Evolutionary conservation across 2,888 invertebrate genomes (phyloP).

Genomic region (Frankliniella fusca): DNA sequence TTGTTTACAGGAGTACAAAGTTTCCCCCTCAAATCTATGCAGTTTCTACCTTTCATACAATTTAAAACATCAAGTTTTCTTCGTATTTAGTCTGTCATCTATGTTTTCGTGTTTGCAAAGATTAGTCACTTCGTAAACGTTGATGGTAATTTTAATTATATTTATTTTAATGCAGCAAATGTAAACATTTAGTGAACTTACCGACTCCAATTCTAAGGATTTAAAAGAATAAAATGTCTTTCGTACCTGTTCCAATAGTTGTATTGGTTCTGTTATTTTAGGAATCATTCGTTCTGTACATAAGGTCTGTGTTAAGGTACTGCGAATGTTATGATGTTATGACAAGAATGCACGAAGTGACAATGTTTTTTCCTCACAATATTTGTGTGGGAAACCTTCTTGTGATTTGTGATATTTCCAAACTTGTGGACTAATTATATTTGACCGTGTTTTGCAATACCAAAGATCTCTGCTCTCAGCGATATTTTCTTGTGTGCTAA

Average conservation of each 20-base stretch:
- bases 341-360: conserved; percentile 14
- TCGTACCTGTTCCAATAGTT: conserved; percentile 32
- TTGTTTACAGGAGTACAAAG: conserved; percentile 2
- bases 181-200: background rate
- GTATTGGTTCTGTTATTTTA: conserved; percentile 23
- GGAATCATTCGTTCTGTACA: conserved; percentile 30
- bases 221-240: conserved; percentile 32
- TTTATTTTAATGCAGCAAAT: conserved; percentile 15
- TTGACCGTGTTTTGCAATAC: conserved; percentile 23
- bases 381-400: conserved; percentile 15
- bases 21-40: background rate
- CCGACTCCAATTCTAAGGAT: background rate
- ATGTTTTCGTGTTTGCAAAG: conserved; percentile 18
- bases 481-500: background rate
- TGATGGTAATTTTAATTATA: conserved; percentile 9
- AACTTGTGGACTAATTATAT: background rate
- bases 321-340: conserved; percentile 13
- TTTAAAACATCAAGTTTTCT: background rate
- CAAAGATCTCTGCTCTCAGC: conserved; percentile 12
- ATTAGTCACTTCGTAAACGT: conserved; percentile 26
- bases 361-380: conserved; percentile 32
- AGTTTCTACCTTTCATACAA: no score
- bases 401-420: conserved; percentile 26
- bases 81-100: background rate
- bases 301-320: conserved; percentile 28